A percentile compares a stretch with the other conserved stretches of the same genome.
Evolutionary conservation across 1,140 invertebrate species (phyloP).

Genomic region (Caenorhabditis latens): DNA sequence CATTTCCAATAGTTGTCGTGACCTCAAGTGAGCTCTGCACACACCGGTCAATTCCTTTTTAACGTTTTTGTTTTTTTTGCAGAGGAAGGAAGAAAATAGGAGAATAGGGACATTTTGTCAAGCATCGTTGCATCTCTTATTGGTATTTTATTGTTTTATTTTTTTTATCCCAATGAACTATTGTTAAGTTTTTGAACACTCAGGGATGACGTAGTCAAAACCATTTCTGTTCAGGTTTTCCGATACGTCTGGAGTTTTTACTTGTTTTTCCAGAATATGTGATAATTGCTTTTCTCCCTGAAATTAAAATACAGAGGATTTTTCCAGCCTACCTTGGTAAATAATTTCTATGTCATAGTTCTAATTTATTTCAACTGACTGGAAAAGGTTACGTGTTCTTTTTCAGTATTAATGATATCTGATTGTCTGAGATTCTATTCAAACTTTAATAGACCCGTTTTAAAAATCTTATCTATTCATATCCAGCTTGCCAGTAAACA

Average conservation of each 20-base stretch:
- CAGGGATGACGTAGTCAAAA: background rate
- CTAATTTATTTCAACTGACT: background rate
- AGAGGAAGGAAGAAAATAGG: background rate
- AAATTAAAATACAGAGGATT: background rate
- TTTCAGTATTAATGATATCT: background rate
- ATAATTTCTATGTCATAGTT: background rate
- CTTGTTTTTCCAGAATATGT: background rate
- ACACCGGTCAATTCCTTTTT: constrained; percentile 5
- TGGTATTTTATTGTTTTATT: constrained; percentile 32
- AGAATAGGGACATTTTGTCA: background rate
- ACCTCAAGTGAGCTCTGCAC: constrained; percentile 4
- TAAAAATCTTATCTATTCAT: too few relatives aligned
- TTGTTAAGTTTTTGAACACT: constrained; percentile 7
- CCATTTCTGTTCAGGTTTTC: too few relatives aligned
- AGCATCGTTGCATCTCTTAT: background rate
- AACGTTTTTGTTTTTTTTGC: background rate
- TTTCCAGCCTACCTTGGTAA: background rate
- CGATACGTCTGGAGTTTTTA: too few relatives aligned
- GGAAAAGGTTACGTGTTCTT: constrained; percentile 3
- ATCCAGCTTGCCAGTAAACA: too few relatives aligned
- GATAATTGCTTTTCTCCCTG: background rate
- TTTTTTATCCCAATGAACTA: background rate
- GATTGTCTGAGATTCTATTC: too few relatives aligned
- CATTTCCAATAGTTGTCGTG: constrained; percentile 20
- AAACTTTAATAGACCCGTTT: too few relatives aligned